phyloP scores from a whole-genome alignment of 2,113 vertebrate genomes.

The Progne subis region DNA sequence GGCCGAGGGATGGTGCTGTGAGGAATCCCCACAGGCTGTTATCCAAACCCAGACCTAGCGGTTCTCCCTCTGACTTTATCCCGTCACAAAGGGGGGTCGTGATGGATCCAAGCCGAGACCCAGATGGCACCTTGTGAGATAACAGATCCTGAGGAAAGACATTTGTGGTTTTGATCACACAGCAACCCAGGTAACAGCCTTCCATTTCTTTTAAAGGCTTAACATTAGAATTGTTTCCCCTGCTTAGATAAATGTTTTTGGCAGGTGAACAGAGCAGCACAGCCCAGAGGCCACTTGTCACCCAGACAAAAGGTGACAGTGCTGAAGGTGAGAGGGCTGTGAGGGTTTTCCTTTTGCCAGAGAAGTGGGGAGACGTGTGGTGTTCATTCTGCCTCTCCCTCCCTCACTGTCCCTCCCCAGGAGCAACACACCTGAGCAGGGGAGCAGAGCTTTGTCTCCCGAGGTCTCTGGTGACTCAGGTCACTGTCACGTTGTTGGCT shows the following conservation, averaged over 20 bases:
- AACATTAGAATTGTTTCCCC: neutral
- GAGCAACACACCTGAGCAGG: neutral
- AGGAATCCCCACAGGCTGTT: neutral
- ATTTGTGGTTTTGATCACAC: constrained; percentile 65
- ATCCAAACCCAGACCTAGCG: neutral
- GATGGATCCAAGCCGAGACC: constrained; percentile 60
- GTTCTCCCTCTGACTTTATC: neutral
- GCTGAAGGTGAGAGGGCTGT: neutral
- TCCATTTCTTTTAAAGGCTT: neutral
- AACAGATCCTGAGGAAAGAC: constrained; percentile 68
- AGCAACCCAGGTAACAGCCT: constrained; percentile 58
- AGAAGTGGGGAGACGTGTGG: fast-evolving
- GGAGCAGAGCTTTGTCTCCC: neutral
- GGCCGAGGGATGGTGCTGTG: neutral
- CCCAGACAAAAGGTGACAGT: neutral
- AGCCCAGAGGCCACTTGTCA: neutral
- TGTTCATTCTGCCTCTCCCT: neutral
- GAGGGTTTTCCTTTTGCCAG: neutral
- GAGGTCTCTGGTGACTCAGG: neutral
- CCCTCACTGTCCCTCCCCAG: neutral
- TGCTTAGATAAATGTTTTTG: neutral
- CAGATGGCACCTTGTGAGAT: constrained; percentile 26
- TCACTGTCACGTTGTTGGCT: neutral
- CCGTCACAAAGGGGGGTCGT: constrained; percentile 55
- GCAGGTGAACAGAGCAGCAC: neutral